Evolutionary conservation across 2,888 invertebrate species (phyloP), one percentile per base, ranked within the genome.

Genomic region (Harpalus rufipes): DNA sequence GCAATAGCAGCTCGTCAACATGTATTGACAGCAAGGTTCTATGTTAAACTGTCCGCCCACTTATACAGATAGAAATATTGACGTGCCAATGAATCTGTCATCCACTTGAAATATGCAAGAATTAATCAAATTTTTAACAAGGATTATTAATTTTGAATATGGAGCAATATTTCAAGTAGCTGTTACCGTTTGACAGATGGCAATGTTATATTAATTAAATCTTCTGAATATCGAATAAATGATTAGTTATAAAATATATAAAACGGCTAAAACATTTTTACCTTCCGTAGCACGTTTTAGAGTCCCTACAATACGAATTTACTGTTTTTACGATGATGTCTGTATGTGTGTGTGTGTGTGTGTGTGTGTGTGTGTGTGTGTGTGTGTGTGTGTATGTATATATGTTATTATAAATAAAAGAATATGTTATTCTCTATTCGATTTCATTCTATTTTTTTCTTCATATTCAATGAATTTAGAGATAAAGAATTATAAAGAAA

Each of bases 1-100:
- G 68, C 68, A 68, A 63, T 18, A 32, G 32, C 14, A 14, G 63
- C 68, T 68, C 68, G 68, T 68, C 68, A 68, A 68, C 39, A 39
- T 18, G 25, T 39, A 68, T 68, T 68, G 68, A 68, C 68, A 39
- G 68, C 68, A 68, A 68, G 68, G 68, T 68, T 39, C 68, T 68
- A 68, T 68, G 68, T n/a, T 68, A n/a, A 39, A 39, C 12, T 39
- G 68, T 68, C 68, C 68, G 25, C 68, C 68, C 32, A 68, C 68
- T 25, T 68, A n/a, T n/a, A 25, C 39, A 32, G 14, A 39, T 68
- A 14, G 68, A 68, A n/a, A 14, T 68, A 68, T 39, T 39, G 68
- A 68, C n/a, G 68, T 65, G 68, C 14, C 68, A 68, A 68, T 68
- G 39, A 14, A 68, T 68, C n/a, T 14, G 68, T 14, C 12, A 32